Evolutionary conservation across 2,113 vertebrate genomes (phyloP).

Genomic region (Scomber japonicus): DNA sequence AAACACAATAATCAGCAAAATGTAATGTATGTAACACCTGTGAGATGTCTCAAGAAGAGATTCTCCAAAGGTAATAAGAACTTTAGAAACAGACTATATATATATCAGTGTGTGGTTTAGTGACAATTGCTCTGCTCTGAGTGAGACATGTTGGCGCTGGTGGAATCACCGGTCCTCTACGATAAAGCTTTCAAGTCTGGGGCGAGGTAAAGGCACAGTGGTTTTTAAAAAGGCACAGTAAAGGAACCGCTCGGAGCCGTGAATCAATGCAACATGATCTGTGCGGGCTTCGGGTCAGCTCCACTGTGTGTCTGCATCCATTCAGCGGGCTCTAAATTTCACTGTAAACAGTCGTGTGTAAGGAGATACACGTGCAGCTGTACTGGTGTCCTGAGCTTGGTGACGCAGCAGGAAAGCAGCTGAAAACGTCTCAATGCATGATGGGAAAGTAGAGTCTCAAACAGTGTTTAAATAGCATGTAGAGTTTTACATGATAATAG

Average conservation of each 20-base stretch:
- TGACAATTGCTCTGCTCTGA: background rate
- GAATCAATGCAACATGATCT: slow-evolving; percentile 43
- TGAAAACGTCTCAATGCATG: slow-evolving; percentile 20
- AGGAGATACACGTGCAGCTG: slow-evolving; percentile 18
- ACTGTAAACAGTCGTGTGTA: slow-evolving; percentile 2
- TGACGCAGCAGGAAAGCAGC: background rate
- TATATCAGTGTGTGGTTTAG: background rate
- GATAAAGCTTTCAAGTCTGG: background rate
- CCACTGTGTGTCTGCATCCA: slow-evolving; percentile 25
- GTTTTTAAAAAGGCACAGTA: slow-evolving; percentile 12
- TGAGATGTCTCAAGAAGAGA: background rate
- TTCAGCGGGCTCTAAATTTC: slow-evolving; percentile 23
- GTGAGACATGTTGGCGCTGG: slow-evolving; percentile 7
- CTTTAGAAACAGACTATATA: background rate
- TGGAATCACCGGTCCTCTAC: slow-evolving; percentile 9
- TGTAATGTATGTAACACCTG: background rate
- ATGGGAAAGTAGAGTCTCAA: background rate
- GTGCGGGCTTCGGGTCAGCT: background rate
- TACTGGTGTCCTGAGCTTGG: background rate
- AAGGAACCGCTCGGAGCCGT: background rate
- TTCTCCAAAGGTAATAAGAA: background rate
- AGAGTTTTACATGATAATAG: background rate
- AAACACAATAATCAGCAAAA: background rate
- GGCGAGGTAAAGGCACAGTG: slow-evolving; percentile 7
- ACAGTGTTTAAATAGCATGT: too few relatives aligned